Evolutionary conservation across 2,113 vertebrate species (phyloP), one percentile per base, ranked within the genome.

Genomic region (Odontophorus gujanensis): DNA sequence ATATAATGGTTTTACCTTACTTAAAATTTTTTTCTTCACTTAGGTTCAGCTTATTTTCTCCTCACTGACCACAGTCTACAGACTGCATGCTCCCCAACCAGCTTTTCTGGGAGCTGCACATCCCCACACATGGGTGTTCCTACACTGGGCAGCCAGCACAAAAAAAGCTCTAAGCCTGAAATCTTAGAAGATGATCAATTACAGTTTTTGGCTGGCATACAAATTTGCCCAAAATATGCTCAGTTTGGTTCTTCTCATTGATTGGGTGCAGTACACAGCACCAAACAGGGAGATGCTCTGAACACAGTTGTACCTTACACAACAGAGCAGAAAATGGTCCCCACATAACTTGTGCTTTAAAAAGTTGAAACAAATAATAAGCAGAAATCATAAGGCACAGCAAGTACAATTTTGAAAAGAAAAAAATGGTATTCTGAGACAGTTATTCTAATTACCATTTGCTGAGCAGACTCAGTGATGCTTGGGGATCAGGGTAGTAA

Each of bases 401-500:
- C 6, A 90, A 87, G 61, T 5, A 76, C 16, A 58, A 66, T 11
- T 88, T 92, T 74, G 38, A 67, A 67, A 92, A 94, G 53, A 63
- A 50, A 91, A 91, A 92, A 95, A 69, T 18, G 47, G 12, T 74
- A 93, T 67, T 92, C 81, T 85, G 17, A 69, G 50, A 57, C 11
- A 57, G 34, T 51, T 66, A 79, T 30, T 62, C 6, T 30, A 66
- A 79, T 97, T 98, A 99, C 99, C 99, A 99, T 98, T 98, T 99
- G 77, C 98, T 98, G 21, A 99, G 98, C 61, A 99, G 97, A 90
- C 95, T 98, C 75, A 99, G 68, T 32, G 98, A 98, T 50, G 98
- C 98, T 69, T 98, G 96, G 1, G 99, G 99, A 74, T 98, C 98
- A 7, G 99, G 98, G 92, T 99, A 99, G 51, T 97, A 96, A 86